Base-by-base conservation (phyloP, 2,113 vertebrate species). In the Hystrix cristata region DNA sequence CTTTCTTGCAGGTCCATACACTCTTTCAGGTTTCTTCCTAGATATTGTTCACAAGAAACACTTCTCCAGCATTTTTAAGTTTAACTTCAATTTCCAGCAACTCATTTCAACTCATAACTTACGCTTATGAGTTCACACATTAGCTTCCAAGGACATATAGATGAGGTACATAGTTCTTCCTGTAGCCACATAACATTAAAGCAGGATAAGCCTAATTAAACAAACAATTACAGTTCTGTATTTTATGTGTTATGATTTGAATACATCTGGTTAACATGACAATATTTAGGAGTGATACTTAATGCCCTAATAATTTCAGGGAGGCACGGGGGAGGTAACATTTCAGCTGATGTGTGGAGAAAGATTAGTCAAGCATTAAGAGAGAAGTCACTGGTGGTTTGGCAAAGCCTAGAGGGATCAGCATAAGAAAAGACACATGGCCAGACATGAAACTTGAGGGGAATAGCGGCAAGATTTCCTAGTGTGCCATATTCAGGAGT, bases 371-470 rank as follows among this genome's bases (percentile, higher is more conserved):
- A 74, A 87, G 46, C 4, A 51, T 29, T 19, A n/a, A 18, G 65
- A 6, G 46, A 74, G 19, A 27, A 62, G 19, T 7, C n/a, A 12
- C 1, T 31, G 43, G 2, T 18, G 2, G 1, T 23, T 0, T 27
- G 3, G 0, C 2, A 0, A 46, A 67, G 9, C 18, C 72, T 18
- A 87, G 23, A 72, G 10, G 12, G 13, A 18, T 11, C 7, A 76
- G 7, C 0, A 15, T 19, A 27, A 46, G 13, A 25, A 34, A 69
- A 57, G 5, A 0, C 13, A 23, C 0, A 29, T 14, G 7, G 25
- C 21, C 2, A 79, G 46, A 71, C n/a, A 46, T 7, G 5, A 25
- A 21, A 15, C 23, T 53, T 48, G 3, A 71, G 27, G 15, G 5
- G 3, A 53, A 4, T 1, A n/a, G 18, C 6, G 34, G 27, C 19